Evolutionary conservation across 1,140 invertebrate genomes (phyloP).

Genomic region (Orussus abietinus): DNA sequence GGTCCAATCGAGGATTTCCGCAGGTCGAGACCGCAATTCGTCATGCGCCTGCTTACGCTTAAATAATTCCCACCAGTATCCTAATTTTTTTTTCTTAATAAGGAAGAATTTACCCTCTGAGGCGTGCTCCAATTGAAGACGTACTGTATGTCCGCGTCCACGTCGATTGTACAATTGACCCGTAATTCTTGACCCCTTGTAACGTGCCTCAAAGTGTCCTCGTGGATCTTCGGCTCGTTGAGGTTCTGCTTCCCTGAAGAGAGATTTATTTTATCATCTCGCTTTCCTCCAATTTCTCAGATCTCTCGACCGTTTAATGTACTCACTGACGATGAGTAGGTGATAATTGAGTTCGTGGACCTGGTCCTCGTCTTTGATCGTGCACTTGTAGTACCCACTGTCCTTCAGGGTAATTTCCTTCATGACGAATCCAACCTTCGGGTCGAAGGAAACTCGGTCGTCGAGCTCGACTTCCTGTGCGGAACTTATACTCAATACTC

Average conservation of each 20-base stretch:
- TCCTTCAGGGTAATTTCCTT: slow-evolving; percentile 46
- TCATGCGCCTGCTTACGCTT: background rate
- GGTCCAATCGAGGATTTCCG: too few species aligned
- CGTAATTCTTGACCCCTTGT: slow-evolving; percentile 27
- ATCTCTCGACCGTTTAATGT: slow-evolving; percentile 25
- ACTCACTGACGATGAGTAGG: slow-evolving; percentile 49
- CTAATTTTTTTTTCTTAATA: slow-evolving; percentile 3
- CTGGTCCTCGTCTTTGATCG: slow-evolving; percentile 33
- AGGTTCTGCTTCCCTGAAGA: slow-evolving; percentile 18
- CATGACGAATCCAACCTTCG: slow-evolving; percentile 59
- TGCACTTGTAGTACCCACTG: slow-evolving; percentile 48
- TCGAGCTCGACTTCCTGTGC: slow-evolving; percentile 28
- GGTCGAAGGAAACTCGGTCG: slow-evolving; percentile 52
- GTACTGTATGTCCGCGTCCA: slow-evolving; percentile 17
- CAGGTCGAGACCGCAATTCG: too few species aligned
- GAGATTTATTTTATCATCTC: too few species aligned
- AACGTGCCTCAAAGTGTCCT: slow-evolving; percentile 25
- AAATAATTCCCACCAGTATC: background rate
- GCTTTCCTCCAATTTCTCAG: too few species aligned
- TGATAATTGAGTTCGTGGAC: slow-evolving; percentile 28
- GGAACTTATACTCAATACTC: too few species aligned
- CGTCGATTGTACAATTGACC: slow-evolving; percentile 27
- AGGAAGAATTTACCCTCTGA: slow-evolving; percentile 17
- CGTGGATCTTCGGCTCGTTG: slow-evolving; percentile 25
- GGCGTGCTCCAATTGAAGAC: slow-evolving; percentile 30